These are phyloP conservation scores for Silurus lanzhouensis DNA, from an alignment of 2,797 vertebrate genomes.

Conservation along the genomic window DNA sequence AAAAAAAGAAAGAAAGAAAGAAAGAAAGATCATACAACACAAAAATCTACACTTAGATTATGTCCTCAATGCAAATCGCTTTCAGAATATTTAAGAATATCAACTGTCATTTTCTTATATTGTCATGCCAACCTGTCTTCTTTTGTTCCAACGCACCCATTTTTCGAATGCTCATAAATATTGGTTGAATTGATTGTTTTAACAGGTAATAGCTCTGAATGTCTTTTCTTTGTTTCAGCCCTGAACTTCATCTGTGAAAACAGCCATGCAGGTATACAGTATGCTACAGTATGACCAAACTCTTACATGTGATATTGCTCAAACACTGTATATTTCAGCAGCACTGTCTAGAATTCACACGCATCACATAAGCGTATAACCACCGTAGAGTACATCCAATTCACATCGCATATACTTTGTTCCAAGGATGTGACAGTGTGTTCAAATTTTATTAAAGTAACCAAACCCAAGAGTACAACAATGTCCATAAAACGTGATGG, in stretches of 20 bases:
- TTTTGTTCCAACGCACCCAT: not conserved
- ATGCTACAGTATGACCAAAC: not conserved
- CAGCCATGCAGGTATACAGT: not conserved
- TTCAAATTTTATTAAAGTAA: constrained; percentile 1
- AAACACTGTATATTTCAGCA: not conserved
- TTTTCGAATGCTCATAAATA: not conserved
- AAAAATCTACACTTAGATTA: not conserved
- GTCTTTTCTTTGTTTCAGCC: not conserved
- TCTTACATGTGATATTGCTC: not conserved
- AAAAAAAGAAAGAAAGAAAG: too few species aligned
- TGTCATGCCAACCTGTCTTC: too few species aligned
- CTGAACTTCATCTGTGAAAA: not conserved
- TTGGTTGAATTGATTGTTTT: not conserved
- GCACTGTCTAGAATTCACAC: not conserved
- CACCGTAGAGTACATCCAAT: not conserved
- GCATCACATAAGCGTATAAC: not conserved
- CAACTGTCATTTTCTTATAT: not conserved
- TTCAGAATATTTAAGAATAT: not conserved
- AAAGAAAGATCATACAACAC: not conserved
- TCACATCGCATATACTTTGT: not conserved
- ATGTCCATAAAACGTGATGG: not conserved
- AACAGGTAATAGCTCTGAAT: not conserved
- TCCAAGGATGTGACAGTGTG: not conserved
- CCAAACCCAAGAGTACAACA: not conserved
- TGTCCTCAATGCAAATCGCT: not conserved